Base-by-base conservation (phyloP, 2,888 invertebrate genomes). In the Adelphocoris suturalis region DNA sequence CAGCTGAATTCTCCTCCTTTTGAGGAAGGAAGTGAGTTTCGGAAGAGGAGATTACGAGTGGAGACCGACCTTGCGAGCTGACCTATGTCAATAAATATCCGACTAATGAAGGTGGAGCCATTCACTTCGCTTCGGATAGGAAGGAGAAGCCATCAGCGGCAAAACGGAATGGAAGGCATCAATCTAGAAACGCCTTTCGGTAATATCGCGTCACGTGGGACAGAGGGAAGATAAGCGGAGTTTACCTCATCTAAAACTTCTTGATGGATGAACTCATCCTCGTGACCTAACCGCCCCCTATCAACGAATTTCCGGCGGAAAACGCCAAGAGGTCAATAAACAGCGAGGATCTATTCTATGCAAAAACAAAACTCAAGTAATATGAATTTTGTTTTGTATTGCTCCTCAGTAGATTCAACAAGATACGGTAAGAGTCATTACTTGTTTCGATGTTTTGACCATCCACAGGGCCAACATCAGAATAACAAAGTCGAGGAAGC, bases 101-200 rank as follows among this genome's bases (percentile, higher is more conserved):
- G 23, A 68, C 68, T 68, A 68, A 68, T 68, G 68, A 68, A 68
- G 68, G 68, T 68, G 68, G 68, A 68, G 23, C 23, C 68, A 61
- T 61, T 23, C 23, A 23, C 68, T 68, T 19, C 27, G 68, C 19
- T 12, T 12, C n/a, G n/a, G 61, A 23, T 9, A 68, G 27, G 27
- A 27, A 23, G 68, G 68, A 12, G 61, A 61, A 61, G 61, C n/a
- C n/a, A 68, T 68, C 68, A 23, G 23, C 27, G 23, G 68, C 23
- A 23, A 68, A 68, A 82, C 82, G 82, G 52, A 82, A 82, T 82
- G 82, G 52, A 82, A 82, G 82, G 82, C 82, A 82, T 82, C 82
- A 48, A 82, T 82, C 82, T 82, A 48, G 82, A 82, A 52, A 82
- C 82, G 82, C 82, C 82, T 82, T 82, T 23, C 12, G 82, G 82